phyloP scores from a whole-genome alignment of 2,113 vertebrate species.

The Menura novaehollandiae region DNA sequence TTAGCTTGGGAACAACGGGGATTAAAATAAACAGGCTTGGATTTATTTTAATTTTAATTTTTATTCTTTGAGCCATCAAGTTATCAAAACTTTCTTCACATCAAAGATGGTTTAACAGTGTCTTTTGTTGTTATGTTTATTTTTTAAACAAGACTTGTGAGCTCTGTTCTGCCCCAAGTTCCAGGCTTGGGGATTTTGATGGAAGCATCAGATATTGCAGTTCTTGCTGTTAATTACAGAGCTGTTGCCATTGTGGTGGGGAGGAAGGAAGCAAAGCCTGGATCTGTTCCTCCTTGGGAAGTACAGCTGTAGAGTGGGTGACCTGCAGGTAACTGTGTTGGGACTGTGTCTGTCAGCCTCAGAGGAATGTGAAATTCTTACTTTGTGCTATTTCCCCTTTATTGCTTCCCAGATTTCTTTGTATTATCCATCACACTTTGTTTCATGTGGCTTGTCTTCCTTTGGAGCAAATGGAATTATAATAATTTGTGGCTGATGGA shows the following conservation, averaged over 20 bases:
- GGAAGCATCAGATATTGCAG: neutral
- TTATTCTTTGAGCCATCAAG: neutral
- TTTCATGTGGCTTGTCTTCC: neutral
- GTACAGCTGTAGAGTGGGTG: neutral
- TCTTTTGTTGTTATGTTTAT: neutral
- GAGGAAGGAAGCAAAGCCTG: neutral
- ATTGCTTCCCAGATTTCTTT: neutral
- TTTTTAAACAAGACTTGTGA: neutral
- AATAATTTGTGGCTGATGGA: neutral
- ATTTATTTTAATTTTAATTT: neutral
- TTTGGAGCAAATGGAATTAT: neutral
- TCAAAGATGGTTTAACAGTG: neutral
- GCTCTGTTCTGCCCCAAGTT: neutral
- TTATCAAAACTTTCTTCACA: neutral
- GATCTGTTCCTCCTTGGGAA: neutral
- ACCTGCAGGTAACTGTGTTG: neutral
- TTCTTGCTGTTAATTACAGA: neutral
- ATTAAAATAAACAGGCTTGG: neutral
- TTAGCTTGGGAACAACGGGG: neutral
- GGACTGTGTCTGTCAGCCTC: neutral
- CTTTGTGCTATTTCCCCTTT: neutral
- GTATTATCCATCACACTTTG: neutral
- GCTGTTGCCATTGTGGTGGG: neutral
- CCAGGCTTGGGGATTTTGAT: neutral
- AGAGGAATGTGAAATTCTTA: neutral